A percentile compares a stretch with the other conserved stretches of the same genome.
Conservation (phyloP, 2,113 vertebrate genomes). For the Plecturocebus donacophilus region DNA sequence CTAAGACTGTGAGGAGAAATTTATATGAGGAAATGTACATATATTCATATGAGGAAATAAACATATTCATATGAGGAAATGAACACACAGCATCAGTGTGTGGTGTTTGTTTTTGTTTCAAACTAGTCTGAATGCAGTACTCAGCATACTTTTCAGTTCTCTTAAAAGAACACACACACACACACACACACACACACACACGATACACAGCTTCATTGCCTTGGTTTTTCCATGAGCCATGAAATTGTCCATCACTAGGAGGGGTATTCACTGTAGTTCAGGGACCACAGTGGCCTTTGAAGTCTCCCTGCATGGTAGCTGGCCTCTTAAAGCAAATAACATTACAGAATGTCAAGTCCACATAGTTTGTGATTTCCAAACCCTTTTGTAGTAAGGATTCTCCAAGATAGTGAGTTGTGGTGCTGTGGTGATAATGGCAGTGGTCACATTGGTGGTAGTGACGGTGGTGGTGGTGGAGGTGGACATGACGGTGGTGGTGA, state of each 20-base stretch:
- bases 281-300: neutral
- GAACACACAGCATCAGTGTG: neutral
- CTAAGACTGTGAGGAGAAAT: neutral
- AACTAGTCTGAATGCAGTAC: neutral
- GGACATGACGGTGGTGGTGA: neutral
- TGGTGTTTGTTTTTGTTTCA: neutral
- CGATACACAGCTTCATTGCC: neutral
- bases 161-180: neutral
- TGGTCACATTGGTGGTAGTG: too few relatives aligned
- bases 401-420: neutral
- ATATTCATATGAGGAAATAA: neutral
- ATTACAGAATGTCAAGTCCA: neutral
- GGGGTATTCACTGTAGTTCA: neutral
- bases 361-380: neutral
- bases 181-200: neutral
- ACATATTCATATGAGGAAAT: neutral
- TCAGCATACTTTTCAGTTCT: neutral
- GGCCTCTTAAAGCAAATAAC: neutral
- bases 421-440: neutral
- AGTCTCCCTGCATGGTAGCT: neutral
- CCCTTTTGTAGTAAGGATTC: neutral
- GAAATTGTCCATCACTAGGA: neutral
- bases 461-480: neutral
- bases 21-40: neutral
- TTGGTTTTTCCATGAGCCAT: neutral